Conservation (phyloP, 2,113 vertebrate genomes). For the Corythornis cristatus region DNA sequence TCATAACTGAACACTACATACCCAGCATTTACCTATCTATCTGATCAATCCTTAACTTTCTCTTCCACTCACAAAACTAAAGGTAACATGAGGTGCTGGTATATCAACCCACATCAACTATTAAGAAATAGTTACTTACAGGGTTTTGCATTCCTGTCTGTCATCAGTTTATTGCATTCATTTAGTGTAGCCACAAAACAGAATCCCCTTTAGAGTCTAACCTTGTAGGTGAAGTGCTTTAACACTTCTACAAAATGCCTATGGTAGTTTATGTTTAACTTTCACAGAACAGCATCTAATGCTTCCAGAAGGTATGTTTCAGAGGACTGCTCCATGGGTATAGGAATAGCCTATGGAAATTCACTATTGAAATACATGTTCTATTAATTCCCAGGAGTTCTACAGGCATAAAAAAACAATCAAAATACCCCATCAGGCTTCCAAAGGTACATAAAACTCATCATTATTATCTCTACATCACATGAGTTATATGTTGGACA, state of each 20-base stretch:
- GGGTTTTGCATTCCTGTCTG: background rate
- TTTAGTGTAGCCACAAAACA: background rate
- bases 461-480: background rate
- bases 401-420: background rate
- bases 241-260: background rate
- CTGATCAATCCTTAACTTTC: background rate
- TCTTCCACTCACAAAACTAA: background rate
- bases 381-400: background rate
- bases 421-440: background rate
- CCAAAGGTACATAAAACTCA: background rate
- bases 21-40: background rate
- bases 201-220: background rate
- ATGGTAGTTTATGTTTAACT: background rate
- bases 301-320: background rate
- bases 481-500: background rate
- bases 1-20: background rate
- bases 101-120: background rate
- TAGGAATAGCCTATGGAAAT: background rate
- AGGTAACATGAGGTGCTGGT: background rate
- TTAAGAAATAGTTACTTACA: background rate
- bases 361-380: background rate
- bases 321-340: background rate
- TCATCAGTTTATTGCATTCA: background rate
- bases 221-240: background rate
- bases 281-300: background rate